Conservation (phyloP, 2,797 vertebrate genomes). For the Dermochelys coriacea region DNA sequence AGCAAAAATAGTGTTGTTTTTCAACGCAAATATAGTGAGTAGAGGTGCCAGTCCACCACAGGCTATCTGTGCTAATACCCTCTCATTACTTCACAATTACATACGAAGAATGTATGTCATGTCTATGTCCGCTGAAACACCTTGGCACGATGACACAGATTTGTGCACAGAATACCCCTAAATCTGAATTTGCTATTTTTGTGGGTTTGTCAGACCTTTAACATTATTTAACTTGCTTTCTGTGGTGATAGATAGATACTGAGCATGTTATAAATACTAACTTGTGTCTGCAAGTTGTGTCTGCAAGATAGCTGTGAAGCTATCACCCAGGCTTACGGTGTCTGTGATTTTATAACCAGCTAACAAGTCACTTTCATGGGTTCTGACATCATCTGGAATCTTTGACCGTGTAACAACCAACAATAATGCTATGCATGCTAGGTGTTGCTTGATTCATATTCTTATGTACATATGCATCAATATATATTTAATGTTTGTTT, state of each 20-base stretch:
- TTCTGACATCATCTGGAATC: slow-evolving; percentile 71
- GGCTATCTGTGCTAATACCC: slow-evolving; percentile 17
- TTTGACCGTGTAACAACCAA: slow-evolving; percentile 60
- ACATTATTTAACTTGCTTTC: slow-evolving; percentile 71
- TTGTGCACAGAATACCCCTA: slow-evolving; percentile 46
- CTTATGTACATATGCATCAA: neutral
- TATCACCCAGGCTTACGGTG: slow-evolving; percentile 72
- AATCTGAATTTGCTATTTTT: slow-evolving; percentile 62
- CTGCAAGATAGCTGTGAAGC: slow-evolving; percentile 76
- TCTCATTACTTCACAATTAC: slow-evolving; percentile 46
- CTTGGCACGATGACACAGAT: slow-evolving; percentile 44
- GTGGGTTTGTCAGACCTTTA: slow-evolving; percentile 59
- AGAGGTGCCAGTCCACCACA: neutral
- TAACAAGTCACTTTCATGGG: slow-evolving; percentile 53
- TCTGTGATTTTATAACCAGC: slow-evolving; percentile 72
- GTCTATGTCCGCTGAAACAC: slow-evolving; percentile 24
- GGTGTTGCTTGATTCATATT: slow-evolving; percentile 39
- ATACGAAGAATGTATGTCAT: slow-evolving; percentile 20
- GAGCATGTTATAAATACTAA: slow-evolving; percentile 65
- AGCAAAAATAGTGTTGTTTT: neutral
- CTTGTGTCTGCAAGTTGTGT: slow-evolving; percentile 76
- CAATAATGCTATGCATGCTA: slow-evolving; percentile 49
- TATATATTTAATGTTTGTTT: neutral
- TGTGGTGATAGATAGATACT: slow-evolving; percentile 62
- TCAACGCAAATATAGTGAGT: neutral